Evolutionary conservation across 2,797 vertebrate species (phyloP), one percentile per base, ranked within the genome.

Genomic region (Semotilus atromaculatus): DNA sequence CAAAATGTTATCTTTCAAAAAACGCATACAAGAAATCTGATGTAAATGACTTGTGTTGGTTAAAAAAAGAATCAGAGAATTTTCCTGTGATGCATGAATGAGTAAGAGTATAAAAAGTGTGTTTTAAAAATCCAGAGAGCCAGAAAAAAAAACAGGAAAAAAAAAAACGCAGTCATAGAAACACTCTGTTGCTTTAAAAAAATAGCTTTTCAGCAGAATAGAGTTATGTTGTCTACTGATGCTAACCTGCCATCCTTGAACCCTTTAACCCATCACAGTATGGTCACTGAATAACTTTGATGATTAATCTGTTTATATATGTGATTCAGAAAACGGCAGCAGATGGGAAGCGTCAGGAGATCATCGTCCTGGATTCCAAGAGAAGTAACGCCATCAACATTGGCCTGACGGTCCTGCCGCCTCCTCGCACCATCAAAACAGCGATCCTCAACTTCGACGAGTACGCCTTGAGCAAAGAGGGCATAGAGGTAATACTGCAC

Each of bases 361-460:
- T 99, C 92, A 98, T 98, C 29, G 97, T 99, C 68, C 91, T 99
- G 90, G 98, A 99, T 90, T 99, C 98, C 21, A 99, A 99, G 92
- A 94, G 98, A 88, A 99, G 98, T 91, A 99, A 99, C 0, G 96
- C 98, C 58, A 99, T 99, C 90, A 99, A 99, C 93, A 99, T 99
- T 14, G 98, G 98, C 53, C 92, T 99, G 92, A 99, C 98, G 0
- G 98, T 99, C 38, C 92, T 99, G 85, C 98, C 98, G 51, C 98
- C 97, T 64, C 98, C 98, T 0, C 97, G 98, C 82, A 99, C 98
- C 19, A 99, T 99, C 92, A 99, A 99, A 94, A 97, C 97, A 19
- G 98, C 98, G 84, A 99, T 99, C 92, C 95, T 99, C 92, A 99
- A 99, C 94, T 99, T 99, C 40, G 98, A 99, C 11, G 98, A 99